Evolutionary conservation across 2,888 invertebrate genomes (phyloP).

Genomic region (Spatulosminthurus flaviceps): DNA sequence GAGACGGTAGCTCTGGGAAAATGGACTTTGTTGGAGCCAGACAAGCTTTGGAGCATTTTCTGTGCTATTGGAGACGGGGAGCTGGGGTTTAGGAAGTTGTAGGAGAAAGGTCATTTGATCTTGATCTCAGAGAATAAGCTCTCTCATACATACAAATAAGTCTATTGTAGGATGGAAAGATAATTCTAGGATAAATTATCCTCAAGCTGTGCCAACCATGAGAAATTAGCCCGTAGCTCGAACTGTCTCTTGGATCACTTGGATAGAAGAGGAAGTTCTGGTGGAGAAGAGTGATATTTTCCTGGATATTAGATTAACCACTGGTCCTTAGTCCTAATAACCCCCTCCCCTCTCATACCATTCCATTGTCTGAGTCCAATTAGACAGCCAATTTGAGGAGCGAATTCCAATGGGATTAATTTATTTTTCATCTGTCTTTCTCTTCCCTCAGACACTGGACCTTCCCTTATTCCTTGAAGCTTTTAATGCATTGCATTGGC

Average conservation of each 20-base stretch:
- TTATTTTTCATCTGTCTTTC: slow-evolving; percentile 19
- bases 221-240: slow-evolving; percentile 7
- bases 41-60: no score
- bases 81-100: background rate
- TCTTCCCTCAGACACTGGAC: background rate
- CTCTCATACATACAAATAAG: slow-evolving; percentile 37
- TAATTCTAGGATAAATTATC: slow-evolving; percentile 34
- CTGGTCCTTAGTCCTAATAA: slow-evolving; percentile 23
- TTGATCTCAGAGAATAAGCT: slow-evolving; percentile 31
- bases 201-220: slow-evolving; percentile 36
- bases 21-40: no score
- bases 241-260: background rate
- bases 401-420: slow-evolving; percentile 18
- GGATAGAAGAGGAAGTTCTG: background rate
- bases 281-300: background rate
- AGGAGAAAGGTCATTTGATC: slow-evolving; percentile 32
- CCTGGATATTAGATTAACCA: slow-evolving; percentile 39
- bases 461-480: background rate
- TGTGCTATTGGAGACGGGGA: background rate
- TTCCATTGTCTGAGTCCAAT: slow-evolving; percentile 31
- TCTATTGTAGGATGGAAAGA: background rate
- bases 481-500: no score
- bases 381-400: slow-evolving; percentile 24
- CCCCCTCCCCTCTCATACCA: background rate
- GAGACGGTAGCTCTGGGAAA: no score